phyloP scores from a whole-genome alignment of 2,888 invertebrate species.

The Tenthredo amoena region DNA sequence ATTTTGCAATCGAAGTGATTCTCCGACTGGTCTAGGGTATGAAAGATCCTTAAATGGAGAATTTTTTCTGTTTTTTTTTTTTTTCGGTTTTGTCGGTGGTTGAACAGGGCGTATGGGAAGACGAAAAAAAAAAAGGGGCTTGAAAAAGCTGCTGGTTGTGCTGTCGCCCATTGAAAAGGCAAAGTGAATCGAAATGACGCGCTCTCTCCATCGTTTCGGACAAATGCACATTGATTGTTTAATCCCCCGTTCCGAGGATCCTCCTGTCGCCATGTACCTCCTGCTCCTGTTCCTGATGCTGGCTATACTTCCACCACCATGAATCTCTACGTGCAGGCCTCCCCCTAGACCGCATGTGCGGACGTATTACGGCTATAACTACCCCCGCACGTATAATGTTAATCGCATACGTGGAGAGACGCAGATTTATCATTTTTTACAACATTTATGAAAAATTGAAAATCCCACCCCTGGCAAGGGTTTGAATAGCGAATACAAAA shows the following conservation, averaged over 20 bases:
- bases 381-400: background rate
- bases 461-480: too few relatives aligned
- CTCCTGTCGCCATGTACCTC: background rate
- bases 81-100: background rate
- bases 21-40: background rate
- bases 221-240: slow-evolving; percentile 48
- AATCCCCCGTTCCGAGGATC: slow-evolving; percentile 12
- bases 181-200: slow-evolving; percentile 44
- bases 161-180: slow-evolving; percentile 17
- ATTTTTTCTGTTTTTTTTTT: background rate
- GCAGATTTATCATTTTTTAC: background rate
- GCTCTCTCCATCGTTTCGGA: slow-evolving; percentile 32
- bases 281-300: background rate
- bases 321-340: background rate
- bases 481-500: too few relatives aligned
- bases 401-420: background rate
- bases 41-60: background rate
- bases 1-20: background rate
- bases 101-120: background rate
- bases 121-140: background rate
- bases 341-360: background rate
- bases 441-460: background rate
- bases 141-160: background rate
- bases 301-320: background rate
- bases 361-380: background rate